Conservation (phyloP, 1,140 invertebrate species). For the Ectropis grisescens region DNA sequence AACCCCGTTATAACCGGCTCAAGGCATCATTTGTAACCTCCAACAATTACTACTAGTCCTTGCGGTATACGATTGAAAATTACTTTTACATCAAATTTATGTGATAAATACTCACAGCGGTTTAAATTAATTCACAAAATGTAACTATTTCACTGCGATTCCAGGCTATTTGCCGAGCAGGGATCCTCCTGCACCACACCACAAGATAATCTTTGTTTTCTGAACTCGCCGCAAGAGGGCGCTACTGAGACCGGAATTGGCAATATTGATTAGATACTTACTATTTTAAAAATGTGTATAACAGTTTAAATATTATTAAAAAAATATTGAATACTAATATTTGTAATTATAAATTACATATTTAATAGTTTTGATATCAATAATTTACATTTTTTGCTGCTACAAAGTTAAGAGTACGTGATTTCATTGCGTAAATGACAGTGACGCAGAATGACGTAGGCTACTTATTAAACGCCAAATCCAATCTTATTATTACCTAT, state of each 20-base stretch:
- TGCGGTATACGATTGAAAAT: constrained; percentile 6
- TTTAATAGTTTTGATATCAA: too few relatives aligned
- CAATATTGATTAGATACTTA: constrained; percentile 31
- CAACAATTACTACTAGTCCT: neutral
- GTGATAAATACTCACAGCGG: constrained; percentile 35
- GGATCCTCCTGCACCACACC: constrained; percentile 48
- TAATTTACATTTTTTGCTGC: too few relatives aligned
- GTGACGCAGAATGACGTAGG: too few relatives aligned
- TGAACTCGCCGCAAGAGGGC: constrained; percentile 32
- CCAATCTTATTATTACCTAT: too few relatives aligned
- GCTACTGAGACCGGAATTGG: constrained; percentile 32
- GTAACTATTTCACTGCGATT: constrained; percentile 40
- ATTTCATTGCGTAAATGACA: too few relatives aligned
- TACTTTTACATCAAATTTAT: neutral
- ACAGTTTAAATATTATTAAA: too few relatives aligned
- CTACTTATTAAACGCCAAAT: too few relatives aligned
- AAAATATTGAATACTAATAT: too few relatives aligned
- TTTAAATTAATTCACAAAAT: constrained; percentile 39
- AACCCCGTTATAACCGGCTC: constrained; percentile 27
- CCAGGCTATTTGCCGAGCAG: constrained; percentile 34
- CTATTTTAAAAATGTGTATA: constrained; percentile 1
- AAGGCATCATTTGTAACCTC: constrained; percentile 18
- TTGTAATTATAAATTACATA: too few relatives aligned
- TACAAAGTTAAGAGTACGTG: too few relatives aligned
- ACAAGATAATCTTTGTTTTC: constrained; percentile 51